Base-by-base conservation (phyloP, 2,113 vertebrate genomes). In the Protomyctophum bolini region DNA sequence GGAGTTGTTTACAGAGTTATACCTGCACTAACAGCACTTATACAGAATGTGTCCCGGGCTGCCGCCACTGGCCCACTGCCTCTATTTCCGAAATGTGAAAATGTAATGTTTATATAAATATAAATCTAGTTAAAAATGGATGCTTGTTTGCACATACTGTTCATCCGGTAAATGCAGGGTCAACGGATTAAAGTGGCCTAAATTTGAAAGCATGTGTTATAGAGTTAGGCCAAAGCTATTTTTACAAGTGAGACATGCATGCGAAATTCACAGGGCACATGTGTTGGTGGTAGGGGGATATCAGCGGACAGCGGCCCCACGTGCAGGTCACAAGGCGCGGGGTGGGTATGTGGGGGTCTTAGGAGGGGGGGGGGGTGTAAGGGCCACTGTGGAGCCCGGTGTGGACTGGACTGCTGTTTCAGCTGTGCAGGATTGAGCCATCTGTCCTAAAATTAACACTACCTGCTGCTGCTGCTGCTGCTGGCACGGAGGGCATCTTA, bases 381-480 rank as follows among this genome's bases (percentile, higher is more conserved):
- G 73, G 56, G 60, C 46, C 59, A 50, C 10, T 14, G 8, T 29
- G 41, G 60, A 60, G 45, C 54, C 10, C 3, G 14, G 15, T 8
- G 58, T 10, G 61, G 54, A 45, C 61, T 58, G 62, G 54, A 45
- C 61, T 58, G 62, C 47, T 66, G 71, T 73, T 60, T 77, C 73
- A 77, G 68, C 76, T 74, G 71, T 68, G 61, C 33, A 59, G 73
- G 72, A 79, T 75, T 61, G 21, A 65, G 57, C 66, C 76, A 82
- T 72, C 56, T 68, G 70, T 54, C 75, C 67, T 58, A 49, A 70
- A 66, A 50, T 64, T 47, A 70, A 70, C 29, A 56, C 61, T 69
- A 71, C 83, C 61, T 80, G 70, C 67, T 68, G 63, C 33, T 41
- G 33, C 33, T 41, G 33, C 33, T 41, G 33, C 5, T 21, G 21